A percentile compares a stretch with the other conserved stretches of the same genome.
phyloP scores from a whole-genome alignment of 2,888 invertebrate genomes.

The Thecophora atra region DNA sequence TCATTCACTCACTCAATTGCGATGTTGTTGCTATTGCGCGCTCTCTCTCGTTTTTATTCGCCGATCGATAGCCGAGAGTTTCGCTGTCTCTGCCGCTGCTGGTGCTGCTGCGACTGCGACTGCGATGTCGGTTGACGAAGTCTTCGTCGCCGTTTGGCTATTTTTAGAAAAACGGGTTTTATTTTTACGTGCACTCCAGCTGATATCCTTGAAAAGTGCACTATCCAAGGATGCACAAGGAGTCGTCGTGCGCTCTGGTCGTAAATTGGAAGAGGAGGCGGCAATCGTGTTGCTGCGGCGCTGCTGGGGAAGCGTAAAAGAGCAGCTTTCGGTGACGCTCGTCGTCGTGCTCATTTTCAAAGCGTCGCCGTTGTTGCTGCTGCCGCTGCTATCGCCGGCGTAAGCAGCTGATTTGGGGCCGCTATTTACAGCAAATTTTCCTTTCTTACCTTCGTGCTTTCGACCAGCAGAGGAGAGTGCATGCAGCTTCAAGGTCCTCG shows the following conservation, averaged over 20 bases:
- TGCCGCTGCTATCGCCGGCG: not conserved
- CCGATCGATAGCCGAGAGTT: not conserved
- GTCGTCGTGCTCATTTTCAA: not conserved
- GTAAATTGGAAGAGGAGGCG: not conserved
- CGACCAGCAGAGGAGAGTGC: not conserved
- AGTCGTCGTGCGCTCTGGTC: conserved; percentile 10
- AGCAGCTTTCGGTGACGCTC: not conserved
- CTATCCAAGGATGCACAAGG: conserved; percentile 51
- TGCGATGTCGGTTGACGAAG: not conserved
- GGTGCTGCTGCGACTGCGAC: too few relatives aligned
- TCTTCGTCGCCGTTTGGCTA: conserved; percentile 21
- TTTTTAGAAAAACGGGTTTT: conserved; percentile 30
- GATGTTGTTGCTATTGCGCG: too few relatives aligned
- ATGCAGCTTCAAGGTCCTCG: not conserved
- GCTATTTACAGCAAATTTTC: not conserved
- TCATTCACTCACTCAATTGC: not conserved
- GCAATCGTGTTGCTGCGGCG: not conserved
- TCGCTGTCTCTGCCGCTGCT: not conserved
- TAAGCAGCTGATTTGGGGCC: conserved; percentile 1
- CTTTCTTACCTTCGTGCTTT: not conserved
- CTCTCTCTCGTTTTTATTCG: too few relatives aligned
- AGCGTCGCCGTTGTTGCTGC: not conserved
- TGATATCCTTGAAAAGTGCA: conserved; percentile 48
- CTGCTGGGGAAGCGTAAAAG: too few relatives aligned
- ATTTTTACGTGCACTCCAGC: conserved; percentile 28